phyloP scores from a whole-genome alignment of 2,888 invertebrate genomes.

The Ganaspis brasiliensis region DNA sequence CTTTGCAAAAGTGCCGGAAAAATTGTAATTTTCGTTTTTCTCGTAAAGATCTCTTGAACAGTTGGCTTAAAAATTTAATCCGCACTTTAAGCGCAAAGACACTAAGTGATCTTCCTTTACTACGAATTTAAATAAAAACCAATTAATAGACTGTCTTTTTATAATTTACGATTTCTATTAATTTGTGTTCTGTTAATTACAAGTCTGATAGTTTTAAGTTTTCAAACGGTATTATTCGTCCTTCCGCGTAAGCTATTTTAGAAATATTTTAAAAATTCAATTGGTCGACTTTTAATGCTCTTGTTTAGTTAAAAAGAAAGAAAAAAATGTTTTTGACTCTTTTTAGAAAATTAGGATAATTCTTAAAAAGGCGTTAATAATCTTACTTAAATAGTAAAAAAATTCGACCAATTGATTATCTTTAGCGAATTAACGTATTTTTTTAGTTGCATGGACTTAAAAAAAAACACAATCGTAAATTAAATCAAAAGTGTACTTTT shows the following conservation, averaged over 20 bases:
- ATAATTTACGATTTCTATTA: neutral
- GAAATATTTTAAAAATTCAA: neutral
- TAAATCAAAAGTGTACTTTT: slow-evolving; percentile 17
- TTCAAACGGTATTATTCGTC: slow-evolving; percentile 48
- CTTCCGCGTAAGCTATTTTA: slow-evolving; percentile 45
- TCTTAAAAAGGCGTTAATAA: neutral
- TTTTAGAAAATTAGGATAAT: neutral
- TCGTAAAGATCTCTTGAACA: neutral
- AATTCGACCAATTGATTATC: neutral
- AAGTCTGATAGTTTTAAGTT: slow-evolving; percentile 69
- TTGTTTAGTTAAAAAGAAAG: no score
- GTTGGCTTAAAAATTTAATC: neutral
- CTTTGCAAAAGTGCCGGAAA: slow-evolving; percentile 21
- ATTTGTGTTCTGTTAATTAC: slow-evolving; percentile 49
- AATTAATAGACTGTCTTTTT: slow-evolving; percentile 21
- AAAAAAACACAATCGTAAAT: neutral
- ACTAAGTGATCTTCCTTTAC: slow-evolving; percentile 19
- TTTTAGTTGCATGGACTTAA: slow-evolving; percentile 3
- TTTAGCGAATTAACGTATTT: neutral
- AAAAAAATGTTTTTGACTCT: neutral
- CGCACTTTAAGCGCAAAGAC: slow-evolving; percentile 15
- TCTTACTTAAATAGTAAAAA: neutral
- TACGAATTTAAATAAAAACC: slow-evolving; percentile 23
- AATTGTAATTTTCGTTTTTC: neutral
- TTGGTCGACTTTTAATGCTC: neutral